Percentiles rank a stretch among this genome's conserved stretches.
phyloP scores from a whole-genome alignment of 2,888 invertebrate genomes.

The Leucophenga maculata region DNA sequence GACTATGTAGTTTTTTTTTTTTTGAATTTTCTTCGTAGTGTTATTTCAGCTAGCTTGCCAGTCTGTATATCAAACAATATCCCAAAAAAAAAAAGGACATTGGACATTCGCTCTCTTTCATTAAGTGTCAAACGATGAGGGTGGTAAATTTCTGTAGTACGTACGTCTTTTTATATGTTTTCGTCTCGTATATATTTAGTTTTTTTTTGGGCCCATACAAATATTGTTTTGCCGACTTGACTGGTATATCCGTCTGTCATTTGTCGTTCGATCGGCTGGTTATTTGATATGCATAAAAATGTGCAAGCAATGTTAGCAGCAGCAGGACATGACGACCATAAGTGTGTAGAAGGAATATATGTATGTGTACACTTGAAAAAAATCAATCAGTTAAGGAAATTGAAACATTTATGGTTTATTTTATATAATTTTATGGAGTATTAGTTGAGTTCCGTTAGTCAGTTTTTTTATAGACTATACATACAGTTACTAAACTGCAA shows the following conservation, averaged over 20 bases:
- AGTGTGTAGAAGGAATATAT: too few relatives aligned
- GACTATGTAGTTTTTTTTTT: not conserved
- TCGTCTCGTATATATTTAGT: not conserved
- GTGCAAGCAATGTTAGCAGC: constrained; percentile 52
- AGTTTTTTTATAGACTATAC: too few relatives aligned
- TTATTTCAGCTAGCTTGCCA: not conserved
- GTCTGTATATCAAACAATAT: not conserved
- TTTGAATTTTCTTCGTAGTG: not conserved
- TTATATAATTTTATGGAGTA: too few relatives aligned
- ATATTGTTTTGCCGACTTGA: not conserved
- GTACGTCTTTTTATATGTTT: not conserved
- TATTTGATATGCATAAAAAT: constrained; percentile 61
- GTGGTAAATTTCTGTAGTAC: constrained; percentile 8
- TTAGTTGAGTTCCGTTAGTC: too few relatives aligned
- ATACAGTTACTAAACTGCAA: too few relatives aligned
- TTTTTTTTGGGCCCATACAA: not conserved
- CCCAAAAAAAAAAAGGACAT: constrained; percentile 19
- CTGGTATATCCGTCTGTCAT: not conserved
- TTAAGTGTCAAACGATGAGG: constrained; percentile 26
- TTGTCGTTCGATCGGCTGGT: constrained; percentile 24
- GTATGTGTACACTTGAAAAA: too few relatives aligned
- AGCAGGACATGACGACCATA: not conserved
- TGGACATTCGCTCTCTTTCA: constrained; percentile 11
- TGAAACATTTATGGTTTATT: too few relatives aligned
- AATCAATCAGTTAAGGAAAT: too few relatives aligned